Conservation (phyloP, 2,113 vertebrate genomes). For the Platysternon megacephalum region DNA sequence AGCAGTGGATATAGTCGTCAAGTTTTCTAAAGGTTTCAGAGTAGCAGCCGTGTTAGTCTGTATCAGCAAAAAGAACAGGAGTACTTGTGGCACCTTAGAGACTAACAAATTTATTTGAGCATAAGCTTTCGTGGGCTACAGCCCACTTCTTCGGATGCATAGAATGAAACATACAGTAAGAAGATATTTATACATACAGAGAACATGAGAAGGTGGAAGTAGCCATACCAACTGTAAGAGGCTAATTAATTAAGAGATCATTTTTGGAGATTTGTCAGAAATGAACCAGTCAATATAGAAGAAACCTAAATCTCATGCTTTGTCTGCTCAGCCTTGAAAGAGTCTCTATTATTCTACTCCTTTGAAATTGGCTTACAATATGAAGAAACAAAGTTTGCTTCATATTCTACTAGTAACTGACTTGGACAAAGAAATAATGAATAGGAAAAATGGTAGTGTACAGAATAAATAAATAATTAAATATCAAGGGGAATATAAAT, state of each 20-base stretch:
- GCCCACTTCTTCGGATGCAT: no score
- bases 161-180: no score
- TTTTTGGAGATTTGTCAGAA: background rate
- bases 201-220: no score
- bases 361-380: background rate
- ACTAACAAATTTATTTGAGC: no score
- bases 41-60: no score
- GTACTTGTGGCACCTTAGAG: no score
- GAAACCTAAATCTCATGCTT: background rate
- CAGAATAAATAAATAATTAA: background rate
- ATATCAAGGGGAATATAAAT: background rate
- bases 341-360: background rate
- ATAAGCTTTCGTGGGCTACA: no score
- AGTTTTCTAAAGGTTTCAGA: no score
- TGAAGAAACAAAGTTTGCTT: background rate
- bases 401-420: background rate
- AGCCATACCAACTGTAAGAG: no score
- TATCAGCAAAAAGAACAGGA: no score
- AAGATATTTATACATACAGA: no score
- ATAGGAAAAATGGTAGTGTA: background rate
- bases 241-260: no score
- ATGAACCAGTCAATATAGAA: background rate
- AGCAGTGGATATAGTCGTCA: background rate
- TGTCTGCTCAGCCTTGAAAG: background rate
- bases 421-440: background rate